Base-by-base conservation (phyloP, 2,888 invertebrate genomes). In the Seladonia tumulorum region DNA sequence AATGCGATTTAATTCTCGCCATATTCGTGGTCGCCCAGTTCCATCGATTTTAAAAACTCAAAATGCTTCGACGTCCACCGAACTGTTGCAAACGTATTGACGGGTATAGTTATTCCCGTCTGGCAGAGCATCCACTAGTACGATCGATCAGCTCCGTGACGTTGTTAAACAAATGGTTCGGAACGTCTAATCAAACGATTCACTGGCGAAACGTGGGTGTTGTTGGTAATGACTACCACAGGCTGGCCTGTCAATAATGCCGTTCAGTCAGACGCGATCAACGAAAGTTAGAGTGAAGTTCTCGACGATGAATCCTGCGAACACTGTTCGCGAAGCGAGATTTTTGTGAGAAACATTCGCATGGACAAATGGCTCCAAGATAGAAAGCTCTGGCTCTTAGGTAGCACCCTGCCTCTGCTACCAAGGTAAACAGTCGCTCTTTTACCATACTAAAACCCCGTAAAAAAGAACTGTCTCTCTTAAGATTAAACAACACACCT, bases 281-380 rank as follows among this genome's bases (percentile, higher is more conserved):
- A 42, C 45, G 45, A 81, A 70, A 77, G 42, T 82, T 60, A 49
- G 74, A 79, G 60, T 57, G 49, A 60, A 60, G 68, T 73, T 74
- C 29, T n/a, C 74, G 42, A 84, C 73, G 70, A 86, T 88, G 86
- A 63, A 66, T 66, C 63, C 18, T 35, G 73, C 53, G 71, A 63
- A 81, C 63, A 53, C 75, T 39, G 79, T 79, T 66, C 57, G 63
- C 25, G 47, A 42, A 45, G 70, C 72, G 45, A 81, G 71, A 78
- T 80, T 77, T n/a, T 80, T 77, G 76, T 91, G 87, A 90, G 89
- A 88, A 81, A 86, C 90, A 80, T 90, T 92, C 94, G 96, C 96
- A 98, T 98, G 98, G 98, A 98, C 97, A 98, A 97, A 98, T 98
- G 98, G 98, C 97, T 98, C 95, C 97, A 97, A 96, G 98, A 98